Base-by-base conservation (phyloP, 2,888 invertebrate species). In the Ennomos erosarius region DNA sequence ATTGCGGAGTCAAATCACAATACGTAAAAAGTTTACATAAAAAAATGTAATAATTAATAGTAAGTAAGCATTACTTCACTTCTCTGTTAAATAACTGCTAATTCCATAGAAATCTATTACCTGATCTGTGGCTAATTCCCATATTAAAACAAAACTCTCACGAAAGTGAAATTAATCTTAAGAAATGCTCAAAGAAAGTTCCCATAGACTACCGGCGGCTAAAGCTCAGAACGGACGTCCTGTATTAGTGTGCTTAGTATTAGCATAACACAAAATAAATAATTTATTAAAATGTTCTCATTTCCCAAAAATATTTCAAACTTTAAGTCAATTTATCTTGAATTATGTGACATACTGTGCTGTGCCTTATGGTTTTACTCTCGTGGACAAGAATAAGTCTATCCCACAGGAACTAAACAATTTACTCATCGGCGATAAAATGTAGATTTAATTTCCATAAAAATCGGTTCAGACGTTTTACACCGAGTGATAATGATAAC, bases 191-290 rank as follows among this genome's bases (percentile, higher is more conserved):
- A 49, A 61, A 61, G 55, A 62, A 64, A 68, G 53, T 74, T 78
- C 74, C 66, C 70, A 74, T 69, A 68, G 66, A 60, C 62, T 73
- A 73, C 67, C 69, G 65, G 68, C 69, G 70, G 39, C 26, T 26
- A 37, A 64, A 43, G 55, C 59, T 67, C 68, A 69, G 70, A 78
- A 75, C 88, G 88, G 88, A 90, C 78, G 80, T 89, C 88, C 87
- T 85, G 81, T 75, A 76, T 81, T 79, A 75, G 70, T 74, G 73
- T 70, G 66, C 68, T 70, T 69, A 63, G 69, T 65, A 85, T 87
- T 84, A 80, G 67, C 85, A 88, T 88, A 85, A 46, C 35, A 43
- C 40, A 38, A 64, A 44, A 39, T 43, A 47, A 44, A 48, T 56
- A 63, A 61, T 65, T 52, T 58, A 63, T 57, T 56, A 51, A 44